Evolutionary conservation across 2,888 invertebrate species (phyloP).

Genomic region (Thysanoteuthis rhombus): DNA sequence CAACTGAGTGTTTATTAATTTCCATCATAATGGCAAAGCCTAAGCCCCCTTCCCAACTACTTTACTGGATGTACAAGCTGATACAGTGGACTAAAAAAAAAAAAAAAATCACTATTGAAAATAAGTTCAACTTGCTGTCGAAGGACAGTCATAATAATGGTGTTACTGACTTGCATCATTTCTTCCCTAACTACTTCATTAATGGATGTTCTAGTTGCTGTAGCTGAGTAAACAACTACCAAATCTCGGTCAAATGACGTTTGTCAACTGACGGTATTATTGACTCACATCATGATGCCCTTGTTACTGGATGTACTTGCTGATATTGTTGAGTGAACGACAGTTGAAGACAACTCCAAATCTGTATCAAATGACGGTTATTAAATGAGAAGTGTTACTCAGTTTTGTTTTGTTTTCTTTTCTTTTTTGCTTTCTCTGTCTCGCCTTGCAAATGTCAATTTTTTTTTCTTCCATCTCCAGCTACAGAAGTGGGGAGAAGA

Average conservation of each 20-base stretch:
- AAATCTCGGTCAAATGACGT: background rate
- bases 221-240: background rate
- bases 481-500: too few relatives aligned
- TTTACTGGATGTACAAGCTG: background rate
- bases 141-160: background rate
- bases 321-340: conserved; percentile 31
- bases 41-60: background rate
- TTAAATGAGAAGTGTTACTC: conserved; percentile 31
- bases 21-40: background rate
- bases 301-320: conserved; percentile 30
- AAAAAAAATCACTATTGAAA: background rate
- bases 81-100: conserved; percentile 17
- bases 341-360: conserved; percentile 25
- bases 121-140: background rate
- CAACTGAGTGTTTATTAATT: background rate
- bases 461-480: too few relatives aligned
- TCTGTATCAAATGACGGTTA: conserved; percentile 28
- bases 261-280: conserved; percentile 21
- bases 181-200: background rate
- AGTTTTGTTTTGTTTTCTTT: background rate
- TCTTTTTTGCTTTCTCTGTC: background rate
- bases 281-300: conserved; percentile 15
- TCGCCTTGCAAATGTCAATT: background rate
- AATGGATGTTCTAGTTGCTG: background rate
- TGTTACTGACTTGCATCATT: background rate